Base-by-base conservation (phyloP, 1,140 invertebrate genomes). In the Sminthurinus signatus region DNA sequence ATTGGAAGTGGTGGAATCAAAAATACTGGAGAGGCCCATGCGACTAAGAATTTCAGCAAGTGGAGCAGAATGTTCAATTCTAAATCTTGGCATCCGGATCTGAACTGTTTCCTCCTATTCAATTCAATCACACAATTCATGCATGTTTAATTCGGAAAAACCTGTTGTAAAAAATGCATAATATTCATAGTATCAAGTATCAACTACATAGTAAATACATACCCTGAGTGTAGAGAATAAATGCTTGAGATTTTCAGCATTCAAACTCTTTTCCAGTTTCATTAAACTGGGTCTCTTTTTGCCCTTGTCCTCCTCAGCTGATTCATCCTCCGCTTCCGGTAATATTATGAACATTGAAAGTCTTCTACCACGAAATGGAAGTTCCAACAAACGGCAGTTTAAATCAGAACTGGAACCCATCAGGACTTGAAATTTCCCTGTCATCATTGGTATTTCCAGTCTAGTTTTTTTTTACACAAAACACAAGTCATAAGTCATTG, bases 361-460 rank as follows among this genome's bases (percentile, higher is more conserved):
- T 14, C 75, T 60, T 27, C 70, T 58, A 14, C 61, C 72, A 27
- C 65, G 51, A 52, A 75, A 75, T 1, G 76, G 76, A 25, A 77
- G 57, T 58, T 76, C 76, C 28, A 76, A 62, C 1, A 76, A 63
- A 12, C 74, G 56, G 42, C 74, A 76, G 28, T 73, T 72, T 23
- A 76, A 62, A n/a, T 72, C 70, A 15, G 66, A 21, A 48, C 73
- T 75, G 46, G 72, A 73, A 0, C 76, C 75, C 17, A 76, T 44
- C 0, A 75, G 71, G 1, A 77, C 67, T 56, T 73, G 70, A 29
- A 77, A 72, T 12, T 72, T 71, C 2, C 74, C 75, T 12, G 73
- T 72, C 76, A 77, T 77, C 75, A 76, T 76, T 2, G 76, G 75
- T 27, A 77, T 75, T 51, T 76, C 74, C 21, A 74, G 65, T 62